These are phyloP conservation scores for Drosophila multiciliata DNA, from an alignment of 2,888 invertebrate species.

Conservation along the genomic window DNA sequence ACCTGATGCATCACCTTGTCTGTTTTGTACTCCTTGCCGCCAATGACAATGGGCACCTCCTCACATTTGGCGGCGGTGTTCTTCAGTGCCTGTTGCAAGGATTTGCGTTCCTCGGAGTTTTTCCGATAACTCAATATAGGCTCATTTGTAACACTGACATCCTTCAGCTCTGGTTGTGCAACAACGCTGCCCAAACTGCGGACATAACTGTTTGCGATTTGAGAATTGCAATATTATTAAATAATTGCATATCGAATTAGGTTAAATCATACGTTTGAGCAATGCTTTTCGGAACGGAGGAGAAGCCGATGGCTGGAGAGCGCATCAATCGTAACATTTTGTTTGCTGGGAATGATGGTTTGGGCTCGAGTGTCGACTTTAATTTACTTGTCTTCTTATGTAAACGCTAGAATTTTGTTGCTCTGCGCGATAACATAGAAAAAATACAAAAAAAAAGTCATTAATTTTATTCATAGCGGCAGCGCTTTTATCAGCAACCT, in stretches of 20 bases:
- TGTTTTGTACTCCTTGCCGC: conserved; percentile 93
- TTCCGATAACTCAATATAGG: conserved; percentile 92
- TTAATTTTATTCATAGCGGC: conserved; percentile 53
- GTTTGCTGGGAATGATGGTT: conserved; percentile 28
- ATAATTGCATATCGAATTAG: background rate
- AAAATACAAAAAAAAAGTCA: conserved; percentile 35
- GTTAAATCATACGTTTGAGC: conserved; percentile 41
- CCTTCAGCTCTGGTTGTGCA: conserved; percentile 88
- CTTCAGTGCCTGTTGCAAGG: conserved; percentile 89
- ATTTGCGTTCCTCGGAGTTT: conserved; percentile 92
- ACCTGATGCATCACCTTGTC: conserved; percentile 90
- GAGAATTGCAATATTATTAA: background rate
- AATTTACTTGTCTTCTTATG: conserved; percentile 45
- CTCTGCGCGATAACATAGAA: conserved; percentile 24
- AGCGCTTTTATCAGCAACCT: conserved; percentile 66
- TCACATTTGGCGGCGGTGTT: conserved; percentile 88
- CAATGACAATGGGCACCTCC: conserved; percentile 98
- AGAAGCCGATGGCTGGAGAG: conserved; percentile 21
- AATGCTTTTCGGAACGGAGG: conserved; percentile 27
- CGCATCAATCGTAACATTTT: conserved; percentile 66
- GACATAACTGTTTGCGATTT: conserved; percentile 49
- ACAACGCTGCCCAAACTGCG: conserved; percentile 88
- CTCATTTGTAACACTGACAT: conserved; percentile 91
- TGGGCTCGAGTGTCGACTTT: conserved; percentile 20
- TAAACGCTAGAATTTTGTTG: conserved; percentile 45